Conservation (phyloP, 2,797 vertebrate genomes). For the Esox lucius region DNA sequence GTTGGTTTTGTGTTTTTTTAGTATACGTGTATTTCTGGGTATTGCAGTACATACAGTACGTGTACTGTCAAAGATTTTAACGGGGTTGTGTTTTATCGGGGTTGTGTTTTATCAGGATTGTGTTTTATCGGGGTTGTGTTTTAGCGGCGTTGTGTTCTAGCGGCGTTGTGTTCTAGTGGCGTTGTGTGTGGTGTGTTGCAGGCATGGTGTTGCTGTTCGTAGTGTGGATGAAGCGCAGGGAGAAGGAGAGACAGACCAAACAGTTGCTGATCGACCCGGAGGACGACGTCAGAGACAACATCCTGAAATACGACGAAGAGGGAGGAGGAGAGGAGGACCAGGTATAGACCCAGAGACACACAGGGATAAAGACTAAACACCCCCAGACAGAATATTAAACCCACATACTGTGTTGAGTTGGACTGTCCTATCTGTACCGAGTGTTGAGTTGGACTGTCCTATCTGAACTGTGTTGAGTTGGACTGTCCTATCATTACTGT, state of each 20-base stretch:
- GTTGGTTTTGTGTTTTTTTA: background rate
- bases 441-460: too few species aligned
- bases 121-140: background rate
- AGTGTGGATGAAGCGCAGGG: constrained; percentile 89
- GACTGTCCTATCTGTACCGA: too few species aligned
- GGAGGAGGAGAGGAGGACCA: constrained; percentile 95
- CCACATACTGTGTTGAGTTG: background rate
- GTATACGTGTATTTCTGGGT: background rate
- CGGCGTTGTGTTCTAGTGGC: background rate
- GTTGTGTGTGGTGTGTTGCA: constrained; percentile 53
- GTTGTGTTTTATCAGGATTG: background rate
- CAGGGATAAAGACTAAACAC: background rate
- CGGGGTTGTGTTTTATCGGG: background rate
- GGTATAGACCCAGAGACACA: constrained; percentile 61
- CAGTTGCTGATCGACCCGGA: constrained; percentile 94
- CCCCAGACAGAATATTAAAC: background rate
- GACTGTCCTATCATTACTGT: too few species aligned
- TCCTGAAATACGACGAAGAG: constrained; percentile 93
- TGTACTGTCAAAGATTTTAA: background rate
- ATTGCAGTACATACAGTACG: background rate
- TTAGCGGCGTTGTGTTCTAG: background rate
- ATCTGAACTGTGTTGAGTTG: too few species aligned
- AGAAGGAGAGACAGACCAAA: constrained; percentile 91
- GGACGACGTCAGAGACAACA: constrained; percentile 94
- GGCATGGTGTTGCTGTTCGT: constrained; percentile 92